Base-by-base conservation (phyloP, 2,888 invertebrate genomes). In the Bimastos eiseni region DNA sequence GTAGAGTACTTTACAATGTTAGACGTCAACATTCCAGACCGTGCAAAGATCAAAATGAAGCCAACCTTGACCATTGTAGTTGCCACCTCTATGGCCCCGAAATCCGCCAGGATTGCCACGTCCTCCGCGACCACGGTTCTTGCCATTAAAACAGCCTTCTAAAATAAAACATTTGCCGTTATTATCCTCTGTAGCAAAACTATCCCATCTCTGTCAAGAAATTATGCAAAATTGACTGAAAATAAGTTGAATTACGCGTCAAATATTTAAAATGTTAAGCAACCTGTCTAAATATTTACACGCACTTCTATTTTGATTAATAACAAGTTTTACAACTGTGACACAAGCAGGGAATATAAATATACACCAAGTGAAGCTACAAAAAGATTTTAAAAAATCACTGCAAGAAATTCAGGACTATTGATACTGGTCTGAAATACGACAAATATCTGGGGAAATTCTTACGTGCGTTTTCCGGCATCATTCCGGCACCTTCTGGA, bases 21-120 rank as follows among this genome's bases (percentile, higher is more conserved):
- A 70, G n/a, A 30, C 17, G n/a, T 70, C n/a, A 70, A 70, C 30
- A 70, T 49, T 24, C 24, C 21, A n/a, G n/a, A n/a, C 8, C 70
- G n/a, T n/a, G 70, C 30, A n/a, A 30, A 70, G n/a, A n/a, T 70
- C 6, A n/a, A 70, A 30, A 8, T 70, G 70, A 70, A 30, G 70
- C 70, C 70, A n/a, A 70, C 70, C 70, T 70, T n/a, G 70, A n/a
- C 70, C 70, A n/a, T 70, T 70, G n/a, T 70, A 70, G 70, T 70
- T 70, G 70, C 70, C 70, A 30, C 70, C 70, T n/a, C 70, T 30
- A n/a, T 70, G 70, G 0, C 70, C 70, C 70, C n/a, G 70, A n/a
- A n/a, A 70, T 30, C 70, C 70, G n/a, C 70, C 70, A 30, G 30
- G 70, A 70, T n/a, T 70, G 70, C 70, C 70, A 30, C 70, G 70